Evolutionary conservation across 2,797 vertebrate genomes (phyloP), one percentile per base, ranked within the genome.

Genomic region (Enteromius paludinosus): DNA sequence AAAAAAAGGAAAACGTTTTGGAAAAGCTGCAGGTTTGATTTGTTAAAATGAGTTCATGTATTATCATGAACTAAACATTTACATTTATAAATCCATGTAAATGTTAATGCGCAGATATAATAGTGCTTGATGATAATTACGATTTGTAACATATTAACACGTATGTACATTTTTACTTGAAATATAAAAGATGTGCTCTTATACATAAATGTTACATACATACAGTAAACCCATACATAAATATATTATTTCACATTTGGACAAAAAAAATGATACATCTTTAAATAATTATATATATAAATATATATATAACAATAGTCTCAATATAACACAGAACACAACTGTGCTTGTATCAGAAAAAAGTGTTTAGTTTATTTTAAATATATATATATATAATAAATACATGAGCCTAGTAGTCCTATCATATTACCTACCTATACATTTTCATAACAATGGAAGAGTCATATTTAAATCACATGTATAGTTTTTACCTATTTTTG

Each of bases 371-470:
- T n/a, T 66, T 8, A 20, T 52, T 66, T 38, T 3, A 30, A 8
- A 8, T 62, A 18, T 49, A 17, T 28, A 38, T 38, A 38, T 35
- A 52, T 52, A 25, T 49, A 7, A 28, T 18, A 73, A 30, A 52
- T 52, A 20, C 4, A 45, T 25, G 7, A 43, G 70, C 35, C 15
- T 47, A 23, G 8, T 35, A 35, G 54, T 23, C 20, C 7, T 38
- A 5, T 62, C 7, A 9, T 23, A n/a, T n/a, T 41, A 3, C 5
- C 12, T 23, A 11, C n/a, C 7, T 59, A 35, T 35, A 2, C 2
- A 18, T 73, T 73, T 64, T 43, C n/a, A 25, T 15, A 41, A 66
- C 23, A 66, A 82, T 74, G 61, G 45, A 82, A 66, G 75, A 41
- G 3, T 28, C 4, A n/a, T 74, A 61, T 56, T 71, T 41, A 65